Evolutionary conservation across 2,113 vertebrate genomes (phyloP), one percentile per base, ranked within the genome.

Genomic region (Pao palembangensis): DNA sequence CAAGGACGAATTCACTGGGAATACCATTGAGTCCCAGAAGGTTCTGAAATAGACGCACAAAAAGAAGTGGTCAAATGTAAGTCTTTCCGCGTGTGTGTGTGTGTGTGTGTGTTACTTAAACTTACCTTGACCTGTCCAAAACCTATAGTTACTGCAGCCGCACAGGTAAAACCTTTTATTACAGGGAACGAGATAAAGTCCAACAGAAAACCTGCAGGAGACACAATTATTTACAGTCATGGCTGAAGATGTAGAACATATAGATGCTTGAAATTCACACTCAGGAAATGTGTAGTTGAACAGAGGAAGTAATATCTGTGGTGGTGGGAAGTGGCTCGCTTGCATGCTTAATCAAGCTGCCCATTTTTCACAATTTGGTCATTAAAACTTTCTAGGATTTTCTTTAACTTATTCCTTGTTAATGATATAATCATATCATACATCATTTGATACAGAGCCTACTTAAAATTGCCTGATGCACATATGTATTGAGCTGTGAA

Each of bases 121-220:
- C 81, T 85, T 59, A 99, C 97, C 94, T 98, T 98, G 67, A 98
- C 64, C 83, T 99, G 97, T 20, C 91, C 93, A 34, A 98, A 96
- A 71, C 93, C 91, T 1, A 99, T 99, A 51, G 92, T 98, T 77
- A 98, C 14, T 0, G 96, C 89, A 4, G 96, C 96, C 28, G 97
- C 94, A 0, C 92, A 96, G 0, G 95, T 98, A 76, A 98, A 98
- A 0, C 96, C 97, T 79, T 94, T 98, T 71, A 98, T 94, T 46
- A 99, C 95, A 0, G 97, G 96, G 63, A 71, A 93, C 43, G 97
- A 98, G 73, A 99, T 90, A 69, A 99, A 98, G 59, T 98, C 96
- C 89, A 98, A 79, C 10, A 98, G 88, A 64, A 98, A 95, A 15
- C 96, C 97, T 99, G 85, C 41, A 52, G 34, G 71, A 51, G 53